Percentiles rank a stretch among this genome's conserved stretches.
Conservation (phyloP, 2,113 vertebrate genomes). For the Boleophthalmus pectinirostris region DNA sequence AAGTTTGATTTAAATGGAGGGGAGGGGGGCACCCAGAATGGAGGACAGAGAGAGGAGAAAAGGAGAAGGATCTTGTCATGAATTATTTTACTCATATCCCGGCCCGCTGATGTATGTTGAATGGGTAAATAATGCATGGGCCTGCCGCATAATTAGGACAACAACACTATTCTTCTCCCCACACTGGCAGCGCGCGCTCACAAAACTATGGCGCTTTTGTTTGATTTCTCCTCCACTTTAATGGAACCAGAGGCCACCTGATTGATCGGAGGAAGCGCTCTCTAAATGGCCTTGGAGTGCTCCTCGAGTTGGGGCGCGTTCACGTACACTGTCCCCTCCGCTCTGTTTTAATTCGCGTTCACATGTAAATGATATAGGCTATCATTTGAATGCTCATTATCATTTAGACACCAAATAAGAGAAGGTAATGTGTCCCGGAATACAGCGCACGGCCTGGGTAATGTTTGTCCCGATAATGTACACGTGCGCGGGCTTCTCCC, state of each 20-base stretch:
- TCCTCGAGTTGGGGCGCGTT: constrained; percentile 6
- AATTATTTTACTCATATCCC: constrained; percentile 82
- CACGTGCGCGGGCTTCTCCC: constrained; percentile 69
- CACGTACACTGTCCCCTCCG: background rate
- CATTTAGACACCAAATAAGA: constrained; percentile 82
- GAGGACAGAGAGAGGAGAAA: constrained; percentile 56
- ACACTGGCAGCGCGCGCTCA: constrained; percentile 48
- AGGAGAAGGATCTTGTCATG: constrained; percentile 76
- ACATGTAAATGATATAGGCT: constrained; percentile 77
- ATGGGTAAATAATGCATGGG: constrained; percentile 82
- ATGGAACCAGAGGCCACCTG: constrained; percentile 73
- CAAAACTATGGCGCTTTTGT: constrained; percentile 51
- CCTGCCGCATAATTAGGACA: constrained; percentile 80
- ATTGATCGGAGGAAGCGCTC: constrained; percentile 68
- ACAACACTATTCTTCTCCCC: constrained; percentile 75
- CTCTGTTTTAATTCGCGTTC: constrained; percentile 68
- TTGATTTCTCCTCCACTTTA: constrained; percentile 57
- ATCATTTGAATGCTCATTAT: constrained; percentile 80
- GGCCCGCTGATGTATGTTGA: constrained; percentile 77
- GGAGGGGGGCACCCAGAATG: constrained; percentile 27
- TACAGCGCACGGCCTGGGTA: constrained; percentile 53
- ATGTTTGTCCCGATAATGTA: constrained; percentile 74
- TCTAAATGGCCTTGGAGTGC: constrained; percentile 72
- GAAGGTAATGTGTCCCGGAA: constrained; percentile 77
- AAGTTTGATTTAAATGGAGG: constrained; percentile 80